Base-by-base conservation (phyloP, 2,888 invertebrate species). In the Erebia aethiops region DNA sequence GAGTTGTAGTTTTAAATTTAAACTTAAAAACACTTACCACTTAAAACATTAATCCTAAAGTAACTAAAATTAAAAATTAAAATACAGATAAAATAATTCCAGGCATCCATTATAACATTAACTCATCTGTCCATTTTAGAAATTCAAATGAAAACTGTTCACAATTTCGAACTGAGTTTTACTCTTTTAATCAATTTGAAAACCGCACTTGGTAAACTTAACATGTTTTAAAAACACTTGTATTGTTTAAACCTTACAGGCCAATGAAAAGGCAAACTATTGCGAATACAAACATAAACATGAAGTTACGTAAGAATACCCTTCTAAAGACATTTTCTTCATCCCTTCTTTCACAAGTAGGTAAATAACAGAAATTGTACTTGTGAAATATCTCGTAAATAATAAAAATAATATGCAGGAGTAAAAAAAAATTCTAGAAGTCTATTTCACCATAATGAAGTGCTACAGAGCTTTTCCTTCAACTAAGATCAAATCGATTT, bases 11-110 rank as follows among this genome's bases (percentile, higher is more conserved):
- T 46, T 35, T 14, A 8, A 9, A 1, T 35, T 58, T 52, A 54
- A 14, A n/a, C 16, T 1, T 67, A 21, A 5, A 68, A 57, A 57
- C 13, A 62, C 83, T 83, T 82, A 88, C 89, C 89, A 67, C 82
- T 79, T 67, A 80, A 73, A 71, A 84, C 79, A 69, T 66, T 66
- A 63, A 43, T 67, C 62, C 71, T 74, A 74, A 69, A 71, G 73
- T 75, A 77, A 76, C 70, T 71, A 78, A 75, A 71, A 65, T 78
- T 49, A 58, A 77, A 56, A 74, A 77, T 69, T 77, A 79, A 72
- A 61, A 78, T 72, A 75, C 73, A 66, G 21, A 71, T n/a, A n/a
- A 67, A 63, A 58, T 21, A 58, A 60, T 54, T 69, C 63, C 52
- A 21, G 52, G 60, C 35, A 69, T 21, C 73, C 72, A 76, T 70